Percentiles rank a stretch among this genome's conserved stretches.
Evolutionary conservation across 1,140 invertebrate genomes (phyloP).

Genomic region (Colletes latitarsis): DNA sequence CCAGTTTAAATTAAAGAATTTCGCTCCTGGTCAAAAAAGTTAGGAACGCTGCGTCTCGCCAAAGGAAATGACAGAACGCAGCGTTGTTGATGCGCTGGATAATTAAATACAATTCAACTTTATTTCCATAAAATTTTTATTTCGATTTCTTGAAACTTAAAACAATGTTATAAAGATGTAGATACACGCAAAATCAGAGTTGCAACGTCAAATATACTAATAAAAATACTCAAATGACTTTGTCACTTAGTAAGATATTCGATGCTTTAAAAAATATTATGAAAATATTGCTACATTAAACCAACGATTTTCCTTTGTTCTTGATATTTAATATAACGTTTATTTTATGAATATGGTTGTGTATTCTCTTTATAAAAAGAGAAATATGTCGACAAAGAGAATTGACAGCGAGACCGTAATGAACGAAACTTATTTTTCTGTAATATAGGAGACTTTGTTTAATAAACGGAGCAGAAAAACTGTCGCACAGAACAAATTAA

Average conservation of each 20-base stretch:
- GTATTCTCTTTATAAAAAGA: no score
- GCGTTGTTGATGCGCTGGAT: neutral
- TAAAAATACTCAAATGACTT: no score
- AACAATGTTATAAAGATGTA: no score
- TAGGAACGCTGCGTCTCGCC: neutral
- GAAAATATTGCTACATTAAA: no score
- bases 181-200: no score
- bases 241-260: no score
- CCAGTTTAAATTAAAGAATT: neutral
- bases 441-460: neutral
- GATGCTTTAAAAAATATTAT: no score
- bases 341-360: neutral
- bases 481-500: slow-evolving; percentile 5
- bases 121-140: no score
- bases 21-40: neutral
- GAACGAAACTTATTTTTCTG: neutral
- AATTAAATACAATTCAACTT: neutral
- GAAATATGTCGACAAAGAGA: neutral
- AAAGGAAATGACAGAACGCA: neutral
- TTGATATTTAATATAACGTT: neutral
- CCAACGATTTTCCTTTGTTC: no score
- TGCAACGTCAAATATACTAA: no score
- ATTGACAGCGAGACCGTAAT: neutral
- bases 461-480: slow-evolving; percentile 1
- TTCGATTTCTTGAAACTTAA: neutral